These are phyloP conservation scores for Anseranas semipalmata DNA, from an alignment of 2,113 vertebrate genomes.

Conservation along the genomic window DNA sequence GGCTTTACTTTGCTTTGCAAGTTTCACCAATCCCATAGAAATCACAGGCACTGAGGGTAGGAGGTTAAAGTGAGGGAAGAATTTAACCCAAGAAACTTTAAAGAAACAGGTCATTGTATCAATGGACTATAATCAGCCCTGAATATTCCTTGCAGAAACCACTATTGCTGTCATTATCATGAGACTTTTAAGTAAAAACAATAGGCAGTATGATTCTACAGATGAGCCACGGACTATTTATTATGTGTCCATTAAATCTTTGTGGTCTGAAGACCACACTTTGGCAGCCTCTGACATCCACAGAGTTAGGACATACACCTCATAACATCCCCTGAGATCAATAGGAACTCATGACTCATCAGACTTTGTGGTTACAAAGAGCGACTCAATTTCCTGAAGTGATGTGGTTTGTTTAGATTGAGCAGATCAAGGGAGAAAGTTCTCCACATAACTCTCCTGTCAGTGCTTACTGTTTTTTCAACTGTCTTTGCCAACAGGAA, in stretches of 20 bases:
- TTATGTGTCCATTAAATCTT: not conserved
- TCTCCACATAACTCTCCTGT: not conserved
- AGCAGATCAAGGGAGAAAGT: not conserved
- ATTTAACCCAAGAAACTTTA: not conserved
- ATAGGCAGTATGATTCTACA: not conserved
- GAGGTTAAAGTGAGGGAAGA: not conserved
- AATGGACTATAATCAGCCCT: not conserved
- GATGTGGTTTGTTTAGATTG: conserved; percentile 11
- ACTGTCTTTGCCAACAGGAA: not conserved
- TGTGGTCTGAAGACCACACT: not conserved
- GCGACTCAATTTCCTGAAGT: not conserved
- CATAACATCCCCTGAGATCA: not conserved
- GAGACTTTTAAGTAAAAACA: not conserved
- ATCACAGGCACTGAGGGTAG: not conserved
- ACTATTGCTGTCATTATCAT: not conserved
- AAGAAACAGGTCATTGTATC: not conserved
- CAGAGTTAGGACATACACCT: not conserved
- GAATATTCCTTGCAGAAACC: not conserved
- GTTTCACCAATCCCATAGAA: not conserved
- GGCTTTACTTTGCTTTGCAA: not conserved
- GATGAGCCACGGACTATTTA: not conserved
- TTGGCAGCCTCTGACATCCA: not conserved
- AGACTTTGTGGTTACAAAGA: not conserved
- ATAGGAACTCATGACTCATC: not conserved
- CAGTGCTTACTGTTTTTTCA: not conserved